Evolutionary conservation across 2,888 invertebrate species (phyloP).

Genomic region (Cacoxenus indagator): DNA sequence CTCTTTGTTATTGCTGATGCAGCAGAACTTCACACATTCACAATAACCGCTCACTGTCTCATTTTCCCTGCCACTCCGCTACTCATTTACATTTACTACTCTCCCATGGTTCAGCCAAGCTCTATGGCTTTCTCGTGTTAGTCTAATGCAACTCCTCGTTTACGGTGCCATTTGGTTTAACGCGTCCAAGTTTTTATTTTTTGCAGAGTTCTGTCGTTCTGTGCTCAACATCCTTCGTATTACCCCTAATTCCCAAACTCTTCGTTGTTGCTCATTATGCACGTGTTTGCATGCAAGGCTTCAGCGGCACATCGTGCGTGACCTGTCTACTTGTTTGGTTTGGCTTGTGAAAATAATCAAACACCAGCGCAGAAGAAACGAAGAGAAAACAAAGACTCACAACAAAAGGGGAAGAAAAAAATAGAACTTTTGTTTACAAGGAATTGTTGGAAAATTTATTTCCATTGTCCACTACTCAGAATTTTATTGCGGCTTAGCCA

Average conservation of each 20-base stretch:
- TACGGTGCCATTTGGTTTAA: conserved; percentile 5
- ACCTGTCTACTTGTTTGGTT: conserved; percentile 16
- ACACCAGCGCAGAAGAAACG: too few relatives aligned
- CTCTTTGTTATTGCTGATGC: not conserved
- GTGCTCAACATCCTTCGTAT: not conserved
- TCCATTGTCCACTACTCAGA: not conserved
- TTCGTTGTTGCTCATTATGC: not conserved
- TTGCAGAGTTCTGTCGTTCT: not conserved
- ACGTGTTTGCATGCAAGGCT: conserved; percentile 19
- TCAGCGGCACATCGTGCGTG: conserved; percentile 10
- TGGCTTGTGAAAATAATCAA: not conserved
- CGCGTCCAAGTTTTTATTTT: not conserved
- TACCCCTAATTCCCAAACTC: not conserved
- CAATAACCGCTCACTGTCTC: not conserved
- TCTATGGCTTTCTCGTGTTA: too few relatives aligned
- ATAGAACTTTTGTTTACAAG: not conserved
- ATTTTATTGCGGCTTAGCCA: not conserved
- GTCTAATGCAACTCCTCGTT: conserved; percentile 7
- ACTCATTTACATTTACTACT: not conserved
- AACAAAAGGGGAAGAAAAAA: not conserved
- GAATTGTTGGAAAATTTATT: not conserved
- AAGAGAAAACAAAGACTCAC: too few relatives aligned
- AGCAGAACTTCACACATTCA: not conserved
- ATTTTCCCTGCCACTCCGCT: not conserved
- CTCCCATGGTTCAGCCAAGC: not conserved